Percentiles rank a stretch among this genome's conserved stretches.
Evolutionary conservation across 2,888 invertebrate genomes (phyloP).

Genomic region (Zaprionus bogoriensis): DNA sequence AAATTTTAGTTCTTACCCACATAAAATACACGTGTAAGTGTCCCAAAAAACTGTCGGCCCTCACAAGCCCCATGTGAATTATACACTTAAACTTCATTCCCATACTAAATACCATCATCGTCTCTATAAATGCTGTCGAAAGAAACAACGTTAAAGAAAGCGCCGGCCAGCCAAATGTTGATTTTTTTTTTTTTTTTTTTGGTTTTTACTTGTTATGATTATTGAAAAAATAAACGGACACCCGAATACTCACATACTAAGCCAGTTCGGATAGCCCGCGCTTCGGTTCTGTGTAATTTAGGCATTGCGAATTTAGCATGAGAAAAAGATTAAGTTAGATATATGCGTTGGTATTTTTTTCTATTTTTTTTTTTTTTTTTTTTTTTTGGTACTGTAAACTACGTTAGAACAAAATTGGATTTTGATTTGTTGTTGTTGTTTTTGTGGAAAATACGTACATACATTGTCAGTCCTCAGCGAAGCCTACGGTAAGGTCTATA

Average conservation of each 20-base stretch:
- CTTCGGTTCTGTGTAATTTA: slow-evolving; percentile 40
- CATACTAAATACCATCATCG: slow-evolving; percentile 43
- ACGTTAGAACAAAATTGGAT: slow-evolving; percentile 35
- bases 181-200: slow-evolving; percentile 6
- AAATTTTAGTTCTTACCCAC: slow-evolving; percentile 45
- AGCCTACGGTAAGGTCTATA: slow-evolving; percentile 42
- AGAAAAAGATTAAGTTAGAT: slow-evolving; percentile 53
- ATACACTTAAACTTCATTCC: slow-evolving; percentile 30
- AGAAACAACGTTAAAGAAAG: slow-evolving; percentile 62
- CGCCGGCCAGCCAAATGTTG: slow-evolving; percentile 19
- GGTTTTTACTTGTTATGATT: no score
- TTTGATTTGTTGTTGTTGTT: slow-evolving; percentile 36
- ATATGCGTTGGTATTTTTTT: slow-evolving; percentile 25
- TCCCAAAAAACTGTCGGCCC: slow-evolving; percentile 38
- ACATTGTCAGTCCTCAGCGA: slow-evolving; percentile 36
- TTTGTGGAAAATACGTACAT: slow-evolving; percentile 48
- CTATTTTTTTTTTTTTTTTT: no score
- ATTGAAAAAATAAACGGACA: background rate
- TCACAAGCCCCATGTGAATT: slow-evolving; percentile 23
- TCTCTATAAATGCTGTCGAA: slow-evolving; percentile 56
- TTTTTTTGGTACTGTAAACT: slow-evolving; percentile 28
- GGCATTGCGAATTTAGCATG: slow-evolving; percentile 42
- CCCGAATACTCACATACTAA: slow-evolving; percentile 53
- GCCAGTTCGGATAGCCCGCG: slow-evolving; percentile 42
- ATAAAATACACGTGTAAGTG: slow-evolving; percentile 24